Evolutionary conservation across 2,797 vertebrate genomes (phyloP), one percentile per base, ranked within the genome.

Genomic region (Erpetoichthys calabaricus): DNA sequence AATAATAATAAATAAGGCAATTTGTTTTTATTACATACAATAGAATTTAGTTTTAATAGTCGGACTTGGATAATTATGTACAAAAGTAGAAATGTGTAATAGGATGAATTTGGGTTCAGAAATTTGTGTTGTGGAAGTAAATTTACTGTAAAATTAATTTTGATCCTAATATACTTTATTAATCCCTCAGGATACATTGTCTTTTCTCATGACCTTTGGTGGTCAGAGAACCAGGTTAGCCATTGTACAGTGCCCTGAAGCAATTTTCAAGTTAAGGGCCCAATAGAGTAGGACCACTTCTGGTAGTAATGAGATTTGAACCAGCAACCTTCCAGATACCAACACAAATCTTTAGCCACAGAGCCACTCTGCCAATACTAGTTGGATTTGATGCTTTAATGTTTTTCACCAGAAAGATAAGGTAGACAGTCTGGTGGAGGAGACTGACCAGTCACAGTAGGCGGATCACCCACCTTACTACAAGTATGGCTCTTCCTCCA

Each of bases 1-100:
- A n/a, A n/a, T n/a, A 57, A 49, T 57, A 57, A 57, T 57, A 57
- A 57, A 42, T 46, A 47, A 64, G 46, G 45, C 49, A 51, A 53
- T 58, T 51, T 56, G 46, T 51, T 53, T 62, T 25, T n/a, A 56
- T 55, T 7, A 57, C 8, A 57, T 42, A 45, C 8, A 57, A 47
- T 45, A 6, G 9, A 45, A 57, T 57, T 42, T 57, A 49, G 45
- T 57, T 57, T 57, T 57, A 57, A 57, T 57, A 57, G 56, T 57
- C 57, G 56, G 3, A 57, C 4, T 49, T 57, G 56, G 45, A 57
- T 57, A 57, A 57, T 49, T 57, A 57, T 57, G n/a, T 49, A 49
- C 46, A 47, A 57, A 57, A 57, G 25, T 49, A 57, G 25, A 57
- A 57, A 49, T 49, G 46, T 42, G 46, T 42, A 57, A 47, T 57